phyloP scores from a whole-genome alignment of 2,888 invertebrate genomes.

The Acanthosepion esculentum region DNA sequence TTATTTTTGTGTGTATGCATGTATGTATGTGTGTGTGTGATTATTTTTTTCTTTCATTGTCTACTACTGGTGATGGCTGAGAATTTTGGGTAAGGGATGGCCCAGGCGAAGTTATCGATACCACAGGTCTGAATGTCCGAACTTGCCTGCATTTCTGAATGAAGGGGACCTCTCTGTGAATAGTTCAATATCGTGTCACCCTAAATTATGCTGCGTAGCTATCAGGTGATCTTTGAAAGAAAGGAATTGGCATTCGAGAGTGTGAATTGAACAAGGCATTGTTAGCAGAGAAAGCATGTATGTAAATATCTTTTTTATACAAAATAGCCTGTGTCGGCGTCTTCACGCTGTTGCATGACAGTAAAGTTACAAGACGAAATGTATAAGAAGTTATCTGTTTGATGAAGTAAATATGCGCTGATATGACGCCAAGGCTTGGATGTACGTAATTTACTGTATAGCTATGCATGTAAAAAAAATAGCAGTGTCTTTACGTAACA shows the following conservation, averaged over 20 bases:
- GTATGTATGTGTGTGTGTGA: background rate
- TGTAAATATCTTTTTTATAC: background rate
- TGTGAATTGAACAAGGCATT: background rate
- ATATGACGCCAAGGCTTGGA: no score
- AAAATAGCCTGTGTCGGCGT: no score
- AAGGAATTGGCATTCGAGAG: background rate
- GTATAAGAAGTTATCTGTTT: no score
- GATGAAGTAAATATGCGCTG: no score
- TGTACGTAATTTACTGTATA: no score
- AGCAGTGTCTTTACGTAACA: no score
- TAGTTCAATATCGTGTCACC: background rate
- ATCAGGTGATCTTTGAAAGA: background rate
- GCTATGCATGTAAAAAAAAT: no score
- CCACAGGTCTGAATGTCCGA: background rate
- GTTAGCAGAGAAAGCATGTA: background rate
- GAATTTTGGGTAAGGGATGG: background rate
- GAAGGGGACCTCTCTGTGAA: background rate
- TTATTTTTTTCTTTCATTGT: background rate
- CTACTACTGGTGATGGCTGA: background rate
- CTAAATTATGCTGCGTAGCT: background rate
- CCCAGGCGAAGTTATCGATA: background rate
- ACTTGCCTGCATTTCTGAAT: background rate
- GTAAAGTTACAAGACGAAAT: no score
- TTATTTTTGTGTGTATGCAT: no score
- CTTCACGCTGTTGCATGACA: no score